Base-by-base conservation (phyloP, 2,797 vertebrate species). In the Distichodus sexfasciatus region DNA sequence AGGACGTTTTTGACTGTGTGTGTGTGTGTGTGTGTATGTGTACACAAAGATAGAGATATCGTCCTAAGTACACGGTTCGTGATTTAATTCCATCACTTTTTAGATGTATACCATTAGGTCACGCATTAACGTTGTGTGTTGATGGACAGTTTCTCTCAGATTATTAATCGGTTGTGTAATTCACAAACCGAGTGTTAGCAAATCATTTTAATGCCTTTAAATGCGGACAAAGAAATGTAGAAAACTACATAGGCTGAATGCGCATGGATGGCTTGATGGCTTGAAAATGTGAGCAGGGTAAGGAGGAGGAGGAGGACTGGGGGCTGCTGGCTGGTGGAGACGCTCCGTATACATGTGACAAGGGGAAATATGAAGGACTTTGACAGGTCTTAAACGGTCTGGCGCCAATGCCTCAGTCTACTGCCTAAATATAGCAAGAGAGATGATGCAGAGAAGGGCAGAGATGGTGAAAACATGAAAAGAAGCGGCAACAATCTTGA, bases 381-480 rank as follows among this genome's bases (percentile, higher is more conserved):
- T 95, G 94, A 95, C 94, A 95, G 93, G 91, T 95, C 94, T 94
- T 94, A 94, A 96, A 94, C 92, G 92, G 93, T 92, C 94, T 97
- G 95, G 96, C 96, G 96, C 96, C 96, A 96, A 90, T 92, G 91
- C 91, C 90, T 91, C 88, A 91, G 93, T 92, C 93, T 93, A 88
- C 88, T 66, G 85, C 88, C 92, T 95, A 95, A 93, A 95, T 94
- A 93, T 94, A 95, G 94, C 84, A 82, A 71, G 76, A 85, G 90
- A 90, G 92, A 92, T 90, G 91, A 91, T 91, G 91, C 90, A 89
- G 87, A 83, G 90, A 91, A 91, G 88, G 90, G 87, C 87, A 87
- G 88, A 91, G 89, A 90, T 91, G 89, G 90, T 85, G 86, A 84
- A 86, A 87, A 88, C 83, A 89, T 90, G 84, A 87, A 86, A 86